These are phyloP conservation scores for Plagiodera versicolora DNA, from an alignment of 2,888 invertebrate genomes.

Conservation along the genomic window DNA sequence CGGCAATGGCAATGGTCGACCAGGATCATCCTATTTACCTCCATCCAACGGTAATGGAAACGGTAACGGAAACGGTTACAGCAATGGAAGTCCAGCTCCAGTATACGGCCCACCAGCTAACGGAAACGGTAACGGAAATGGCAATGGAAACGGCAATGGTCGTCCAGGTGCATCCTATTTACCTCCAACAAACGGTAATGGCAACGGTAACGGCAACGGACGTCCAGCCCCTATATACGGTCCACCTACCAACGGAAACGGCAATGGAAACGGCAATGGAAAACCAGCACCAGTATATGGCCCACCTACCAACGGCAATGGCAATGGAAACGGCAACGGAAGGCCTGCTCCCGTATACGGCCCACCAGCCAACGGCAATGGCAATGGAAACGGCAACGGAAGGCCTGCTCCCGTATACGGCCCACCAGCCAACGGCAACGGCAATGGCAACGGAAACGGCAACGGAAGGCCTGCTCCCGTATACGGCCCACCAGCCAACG, in stretches of 20 bases:
- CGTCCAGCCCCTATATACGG: no score
- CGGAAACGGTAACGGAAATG: conserved; percentile 39
- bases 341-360: no score
- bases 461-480: no score
- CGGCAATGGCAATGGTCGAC: conserved; percentile 17
- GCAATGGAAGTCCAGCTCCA: no score
- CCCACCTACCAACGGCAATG: no score
- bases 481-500: no score
- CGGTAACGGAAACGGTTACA: no score
- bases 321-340: no score
- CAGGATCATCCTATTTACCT: conserved; percentile 9
- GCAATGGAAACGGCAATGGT: conserved; percentile 34
- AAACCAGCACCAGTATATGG: no score
- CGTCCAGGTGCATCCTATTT: conserved; percentile 25
- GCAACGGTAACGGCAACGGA: conserved; percentile 36
- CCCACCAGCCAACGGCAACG: conserved; percentile 30
- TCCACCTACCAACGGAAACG: conserved; percentile 30
- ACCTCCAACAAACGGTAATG: conserved; percentile 35
- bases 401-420: conserved; percentile 18
- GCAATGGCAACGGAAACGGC: conserved; percentile 34
- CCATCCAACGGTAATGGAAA: conserved; percentile 20
- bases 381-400: conserved; percentile 24
- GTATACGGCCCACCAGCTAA: conserved; percentile 29
- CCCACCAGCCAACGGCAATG: no score
- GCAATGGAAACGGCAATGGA: conserved; percentile 33